Conservation (phyloP, 2,113 vertebrate genomes). For the Plectropomus leopardus region DNA sequence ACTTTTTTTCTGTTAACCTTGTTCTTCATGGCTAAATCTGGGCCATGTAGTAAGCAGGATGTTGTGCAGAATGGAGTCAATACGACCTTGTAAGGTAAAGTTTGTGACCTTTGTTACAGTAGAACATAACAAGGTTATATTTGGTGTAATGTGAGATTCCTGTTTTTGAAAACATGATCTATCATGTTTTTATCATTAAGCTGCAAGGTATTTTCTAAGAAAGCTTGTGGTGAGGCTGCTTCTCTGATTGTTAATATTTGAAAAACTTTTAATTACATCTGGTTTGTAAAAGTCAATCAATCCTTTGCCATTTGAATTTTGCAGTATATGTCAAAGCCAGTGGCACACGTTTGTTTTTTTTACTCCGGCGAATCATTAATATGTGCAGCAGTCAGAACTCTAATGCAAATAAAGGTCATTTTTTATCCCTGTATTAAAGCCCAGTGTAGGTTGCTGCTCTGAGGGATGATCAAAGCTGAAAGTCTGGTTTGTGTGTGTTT, state of each 20-base stretch:
- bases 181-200: constrained; percentile 15
- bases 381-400: not conserved
- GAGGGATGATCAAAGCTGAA: constrained; percentile 5
- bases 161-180: constrained; percentile 2
- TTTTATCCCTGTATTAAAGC: not conserved
- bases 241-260: not conserved
- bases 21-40: not conserved
- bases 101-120: not conserved
- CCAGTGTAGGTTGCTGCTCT: not conserved
- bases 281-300: not conserved
- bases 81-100: not conserved
- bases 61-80: not conserved
- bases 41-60: not conserved
- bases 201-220: not conserved
- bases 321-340: not conserved
- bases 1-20: not conserved
- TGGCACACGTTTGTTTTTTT: not conserved
- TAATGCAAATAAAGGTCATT: not conserved
- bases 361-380: not conserved
- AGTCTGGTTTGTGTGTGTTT: not conserved
- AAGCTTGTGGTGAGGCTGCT: not conserved
- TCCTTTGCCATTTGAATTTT: not conserved
- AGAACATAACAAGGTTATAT: not conserved
- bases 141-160: constrained; percentile 1
- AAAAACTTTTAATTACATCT: not conserved